Base-by-base conservation (phyloP, 2,888 invertebrate species). In the Cryptocephalus moraei region DNA sequence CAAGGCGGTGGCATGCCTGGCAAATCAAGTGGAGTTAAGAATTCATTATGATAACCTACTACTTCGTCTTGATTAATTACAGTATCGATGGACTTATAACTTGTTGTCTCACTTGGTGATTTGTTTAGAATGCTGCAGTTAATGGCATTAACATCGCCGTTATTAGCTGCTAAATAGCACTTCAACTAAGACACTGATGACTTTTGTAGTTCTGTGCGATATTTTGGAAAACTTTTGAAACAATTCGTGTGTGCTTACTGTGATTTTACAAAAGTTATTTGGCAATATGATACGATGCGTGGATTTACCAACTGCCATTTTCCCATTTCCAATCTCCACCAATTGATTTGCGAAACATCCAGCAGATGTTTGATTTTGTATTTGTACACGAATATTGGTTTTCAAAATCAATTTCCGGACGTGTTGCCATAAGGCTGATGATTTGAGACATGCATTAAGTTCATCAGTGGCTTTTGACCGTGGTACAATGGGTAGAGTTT, bases 311-410 rank as follows among this genome's bases (percentile, higher is more conserved):
- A 60, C 55, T 56, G 56, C 54, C 22, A 62, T 50, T 33, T 38
- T 56, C 43, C 62, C 62, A 62, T 64, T 62, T 56, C 61, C 62
- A n/a, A n/a, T n/a, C n/a, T n/a, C n/a, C n/a, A n/a, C n/a, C n/a
- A n/a, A n/a, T n/a, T n/a, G n/a, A n/a, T n/a, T n/a, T n/a, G n/a
- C n/a, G n/a, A n/a, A n/a, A n/a, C n/a, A n/a, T n/a, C n/a, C n/a
- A n/a, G n/a, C n/a, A n/a, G n/a, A n/a, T n/a, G n/a, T n/a, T n/a
- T n/a, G n/a, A n/a, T n/a, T n/a, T n/a, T n/a, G n/a, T n/a, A n/a
- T n/a, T n/a, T n/a, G n/a, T n/a, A n/a, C n/a, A n/a, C n/a, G n/a
- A n/a, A n/a, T n/a, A n/a, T n/a, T n/a, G n/a, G n/a, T n/a, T n/a
- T n/a, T n/a, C n/a, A n/a, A n/a, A n/a, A n/a, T n/a, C n/a, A n/a